Evolutionary conservation across 2,113 vertebrate species (phyloP), one percentile per base, ranked within the genome.

Genomic region (Coryphaenoides rupestris): DNA sequence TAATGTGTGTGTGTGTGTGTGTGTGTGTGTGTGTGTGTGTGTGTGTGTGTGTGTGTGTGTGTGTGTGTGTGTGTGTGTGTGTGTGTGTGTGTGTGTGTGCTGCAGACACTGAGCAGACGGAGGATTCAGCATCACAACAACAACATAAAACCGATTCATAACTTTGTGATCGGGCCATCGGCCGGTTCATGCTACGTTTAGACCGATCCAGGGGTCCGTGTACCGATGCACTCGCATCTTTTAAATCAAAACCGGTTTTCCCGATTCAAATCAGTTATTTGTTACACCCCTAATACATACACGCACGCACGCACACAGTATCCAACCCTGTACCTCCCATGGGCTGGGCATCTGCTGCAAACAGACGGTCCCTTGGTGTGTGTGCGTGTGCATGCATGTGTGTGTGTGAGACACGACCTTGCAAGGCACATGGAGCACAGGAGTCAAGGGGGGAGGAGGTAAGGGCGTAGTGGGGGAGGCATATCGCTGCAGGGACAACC

Each of bases 261-360:
- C n/a, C n/a, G n/a, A n/a, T n/a, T n/a, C n/a, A n/a, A n/a, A n/a
- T n/a, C n/a, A n/a, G n/a, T n/a, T n/a, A n/a, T n/a, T n/a, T n/a
- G n/a, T n/a, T n/a, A n/a, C n/a, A n/a, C n/a, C n/a, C n/a, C n/a
- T n/a, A n/a, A n/a, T n/a, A n/a, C n/a, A n/a, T n/a, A n/a, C n/a
- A n/a, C n/a, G n/a, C n/a, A n/a, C n/a, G n/a, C n/a, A n/a, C n/a
- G n/a, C n/a, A n/a, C n/a, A n/a, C n/a, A n/a, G n/a, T n/a, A n/a
- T 57, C 59, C n/a, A n/a, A n/a, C n/a, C 74, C 70, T 47, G 21
- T 46, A 62, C 62, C 70, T 77, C 78, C 68, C 33, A 55, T 62
- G 73, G 83, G 73, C 59, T 14, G 16, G 75, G 72, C 83, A 86
- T 89, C 87, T 83, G 81, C 81, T 89, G 68, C 78, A 76, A 71